Conservation (phyloP, 2,888 invertebrate genomes). For the Eueremaeus valkanovi region DNA sequence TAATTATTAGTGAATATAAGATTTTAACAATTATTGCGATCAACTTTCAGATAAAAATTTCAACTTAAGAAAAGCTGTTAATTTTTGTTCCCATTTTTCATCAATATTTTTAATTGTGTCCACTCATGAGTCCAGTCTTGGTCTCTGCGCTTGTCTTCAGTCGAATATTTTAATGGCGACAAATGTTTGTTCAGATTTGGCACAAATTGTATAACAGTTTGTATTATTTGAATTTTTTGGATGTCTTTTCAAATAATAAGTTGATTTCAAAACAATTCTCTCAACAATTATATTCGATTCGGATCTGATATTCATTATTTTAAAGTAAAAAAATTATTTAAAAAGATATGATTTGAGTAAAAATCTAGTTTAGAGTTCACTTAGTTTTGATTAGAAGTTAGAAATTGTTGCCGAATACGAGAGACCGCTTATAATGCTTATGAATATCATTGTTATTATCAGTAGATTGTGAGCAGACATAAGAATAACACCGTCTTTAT, state of each 20-base stretch:
- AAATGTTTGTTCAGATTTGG: neutral
- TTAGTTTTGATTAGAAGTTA: neutral
- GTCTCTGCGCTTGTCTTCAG: neutral
- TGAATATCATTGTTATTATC: neutral
- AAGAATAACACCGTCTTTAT: conserved; percentile 43
- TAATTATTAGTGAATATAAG: too few relatives aligned
- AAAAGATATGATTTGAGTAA: neutral
- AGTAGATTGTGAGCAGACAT: neutral
- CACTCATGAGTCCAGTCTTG: too few relatives aligned
- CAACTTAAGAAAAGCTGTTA: neutral
- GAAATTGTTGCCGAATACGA: neutral
- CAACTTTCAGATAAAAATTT: neutral
- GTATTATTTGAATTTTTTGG: too few relatives aligned
- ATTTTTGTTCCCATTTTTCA: neutral
- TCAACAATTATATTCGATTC: too few relatives aligned
- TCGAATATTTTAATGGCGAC: neutral
- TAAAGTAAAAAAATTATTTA: neutral
- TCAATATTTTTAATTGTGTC: neutral
- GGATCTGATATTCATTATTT: neutral
- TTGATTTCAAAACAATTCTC: too few relatives aligned
- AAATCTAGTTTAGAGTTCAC: too few relatives aligned
- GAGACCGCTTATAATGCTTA: neutral
- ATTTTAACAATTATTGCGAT: neutral
- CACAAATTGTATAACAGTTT: neutral
- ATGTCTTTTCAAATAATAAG: too few relatives aligned